These are phyloP conservation scores for Leucoraja ocellata DNA, from an alignment of 2,797 vertebrate species.

Conservation along the genomic window DNA sequence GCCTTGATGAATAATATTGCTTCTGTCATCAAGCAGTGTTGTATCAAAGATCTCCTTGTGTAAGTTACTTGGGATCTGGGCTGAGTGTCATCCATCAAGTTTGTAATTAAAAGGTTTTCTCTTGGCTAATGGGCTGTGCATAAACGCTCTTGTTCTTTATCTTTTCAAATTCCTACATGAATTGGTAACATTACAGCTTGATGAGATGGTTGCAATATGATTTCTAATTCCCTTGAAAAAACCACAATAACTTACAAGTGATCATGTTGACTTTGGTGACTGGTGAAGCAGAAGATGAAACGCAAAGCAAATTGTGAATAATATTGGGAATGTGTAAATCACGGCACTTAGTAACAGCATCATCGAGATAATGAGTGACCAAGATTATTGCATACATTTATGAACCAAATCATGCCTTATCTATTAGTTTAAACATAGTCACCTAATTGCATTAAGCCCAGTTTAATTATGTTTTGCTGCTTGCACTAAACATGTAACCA, in stretches of 20 bases:
- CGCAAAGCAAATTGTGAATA: background rate
- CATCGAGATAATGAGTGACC: background rate
- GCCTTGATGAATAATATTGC: background rate
- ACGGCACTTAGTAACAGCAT: background rate
- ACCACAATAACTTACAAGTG: no score
- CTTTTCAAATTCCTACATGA: background rate
- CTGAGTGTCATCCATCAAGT: background rate
- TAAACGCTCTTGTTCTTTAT: background rate
- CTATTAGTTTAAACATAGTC: background rate
- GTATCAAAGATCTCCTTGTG: background rate
- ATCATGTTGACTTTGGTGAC: background rate
- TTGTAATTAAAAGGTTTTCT: background rate
- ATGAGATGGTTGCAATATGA: background rate
- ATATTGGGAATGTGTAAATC: background rate
- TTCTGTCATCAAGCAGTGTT: constrained; percentile 16
- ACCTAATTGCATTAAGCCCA: background rate
- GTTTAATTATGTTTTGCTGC: background rate
- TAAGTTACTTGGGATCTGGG: background rate
- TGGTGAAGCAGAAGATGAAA: background rate
- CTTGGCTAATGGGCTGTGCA: background rate
- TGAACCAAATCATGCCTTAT: no score
- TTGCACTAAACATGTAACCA: background rate
- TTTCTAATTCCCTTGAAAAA: background rate
- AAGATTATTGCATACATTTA: background rate
- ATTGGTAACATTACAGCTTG: background rate